Base-by-base conservation (phyloP, 2,113 vertebrate genomes). In the Cyphomyrus discorhynchus region DNA sequence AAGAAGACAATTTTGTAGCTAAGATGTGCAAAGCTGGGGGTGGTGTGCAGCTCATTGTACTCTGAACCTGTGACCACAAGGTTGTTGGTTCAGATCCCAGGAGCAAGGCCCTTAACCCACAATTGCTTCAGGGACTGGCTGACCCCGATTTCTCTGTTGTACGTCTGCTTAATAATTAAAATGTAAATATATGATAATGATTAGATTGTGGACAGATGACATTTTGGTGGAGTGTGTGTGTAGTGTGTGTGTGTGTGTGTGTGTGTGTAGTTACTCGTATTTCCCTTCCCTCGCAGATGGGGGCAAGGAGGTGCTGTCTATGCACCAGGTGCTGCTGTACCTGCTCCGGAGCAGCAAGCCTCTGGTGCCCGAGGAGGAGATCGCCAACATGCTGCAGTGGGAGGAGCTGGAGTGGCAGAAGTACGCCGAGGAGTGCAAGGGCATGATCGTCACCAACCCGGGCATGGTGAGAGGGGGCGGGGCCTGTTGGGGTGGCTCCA, bases 321-420 rank as follows among this genome's bases (percentile, higher is more conserved):
- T 99, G 98, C 98, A 99, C 92, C 98, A 99, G 96, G 99, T 99
- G 89, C 96, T 99, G 84, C 96, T 98, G 11, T 99, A 99, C 93
- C 94, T 99, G 84, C 93, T 99, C 21, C 95, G 96, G 56, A 98
- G 97, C 93, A 99, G 94, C 95, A 98, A 97, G 91, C 94, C 98
- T 0, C 94, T 99, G 93, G 98, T 99, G 24, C 98, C 98, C 0
- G 98, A 98, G 93, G 98, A 99, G 93, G 97, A 99, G 94, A 99
- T 99, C 45, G 98, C 98, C 46, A 97, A 99, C 91, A 99, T 99
- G 98, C 97, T 99, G 80, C 98, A 99, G 93, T 99, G 98, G 98
- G 98, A 99, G 93, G 98, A 99, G 91, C 95, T 99, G 7, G 97
- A 97, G 91, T 99, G 98, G 98, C 98, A 99, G 96, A 99, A 99